A percentile compares a stretch with the other conserved stretches of the same genome.
Conservation (phyloP, 2,113 vertebrate genomes). For the Alethe castanea region DNA sequence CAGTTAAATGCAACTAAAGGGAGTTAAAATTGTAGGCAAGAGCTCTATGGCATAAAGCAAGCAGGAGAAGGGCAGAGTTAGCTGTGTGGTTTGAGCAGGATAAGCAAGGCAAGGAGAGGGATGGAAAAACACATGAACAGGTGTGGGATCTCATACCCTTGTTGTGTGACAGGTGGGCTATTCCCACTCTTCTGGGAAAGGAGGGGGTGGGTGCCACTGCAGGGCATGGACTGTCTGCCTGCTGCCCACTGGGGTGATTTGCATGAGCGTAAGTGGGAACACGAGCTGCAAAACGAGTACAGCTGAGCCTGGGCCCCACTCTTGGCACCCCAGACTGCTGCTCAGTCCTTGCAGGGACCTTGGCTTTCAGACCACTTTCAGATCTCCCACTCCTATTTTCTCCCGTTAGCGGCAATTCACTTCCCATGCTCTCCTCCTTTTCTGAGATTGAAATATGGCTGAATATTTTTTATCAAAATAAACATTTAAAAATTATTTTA, state of each 20-base stretch:
- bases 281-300: not conserved
- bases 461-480: not conserved
- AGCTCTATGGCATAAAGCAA: not conserved
- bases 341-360: not conserved
- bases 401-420: not conserved
- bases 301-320: not conserved
- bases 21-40: not conserved
- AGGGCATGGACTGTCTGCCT: not conserved
- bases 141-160: not conserved
- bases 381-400: not conserved
- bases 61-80: not conserved
- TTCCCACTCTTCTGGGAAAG: not conserved
- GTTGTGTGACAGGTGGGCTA: not conserved
- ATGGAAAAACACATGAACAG: not conserved
- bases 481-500: not conserved
- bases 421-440: not conserved
- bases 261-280: not conserved
- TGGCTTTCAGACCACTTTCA: not conserved
- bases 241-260: accelerated
- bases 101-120: not conserved
- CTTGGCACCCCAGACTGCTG: not conserved
- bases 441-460: not conserved
- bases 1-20: not conserved
- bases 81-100: not conserved
- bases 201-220: not conserved